A percentile compares a stretch with the other conserved stretches of the same genome.
Conservation (phyloP, 2,113 vertebrate species). For the Synodontis membranacea region DNA sequence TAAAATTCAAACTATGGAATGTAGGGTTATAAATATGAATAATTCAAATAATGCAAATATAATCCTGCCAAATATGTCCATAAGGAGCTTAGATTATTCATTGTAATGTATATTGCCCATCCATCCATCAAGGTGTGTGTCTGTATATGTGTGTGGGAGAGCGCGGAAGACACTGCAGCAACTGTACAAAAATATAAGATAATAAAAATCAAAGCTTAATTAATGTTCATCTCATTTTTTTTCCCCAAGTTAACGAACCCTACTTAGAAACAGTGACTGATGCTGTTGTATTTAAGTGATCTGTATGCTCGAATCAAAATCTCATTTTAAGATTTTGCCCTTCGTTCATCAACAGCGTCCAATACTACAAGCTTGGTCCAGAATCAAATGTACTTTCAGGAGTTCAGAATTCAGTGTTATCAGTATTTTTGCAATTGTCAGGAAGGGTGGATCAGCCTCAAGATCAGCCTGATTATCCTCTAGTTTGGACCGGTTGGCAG, state of each 20-base stretch:
- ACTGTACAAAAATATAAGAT: background rate
- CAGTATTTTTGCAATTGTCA: background rate
- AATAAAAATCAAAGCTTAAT: background rate
- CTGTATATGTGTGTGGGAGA: background rate
- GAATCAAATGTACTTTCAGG: background rate
- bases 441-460: background rate
- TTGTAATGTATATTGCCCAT: slow-evolving; percentile 16
- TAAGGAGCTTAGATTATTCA: slow-evolving; percentile 27
- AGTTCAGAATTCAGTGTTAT: background rate
- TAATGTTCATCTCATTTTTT: no score
- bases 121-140: slow-evolving; percentile 17
- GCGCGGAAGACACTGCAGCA: background rate
- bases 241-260: no score
- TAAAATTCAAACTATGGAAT: slow-evolving; percentile 15
- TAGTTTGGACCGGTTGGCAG: background rate
- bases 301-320: background rate
- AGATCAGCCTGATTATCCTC: background rate
- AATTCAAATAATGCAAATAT: slow-evolving; percentile 35
- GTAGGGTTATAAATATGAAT: slow-evolving; percentile 21
- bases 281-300: background rate
- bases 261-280: background rate
- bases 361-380: background rate
- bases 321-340: background rate
- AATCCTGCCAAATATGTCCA: slow-evolving; percentile 1
- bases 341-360: background rate